Percentiles rank a stretch among this genome's conserved stretches.
These are phyloP conservation scores for Tarsius wallacei DNA, from an alignment of 2,797 vertebrate species.

Conservation along the genomic window DNA sequence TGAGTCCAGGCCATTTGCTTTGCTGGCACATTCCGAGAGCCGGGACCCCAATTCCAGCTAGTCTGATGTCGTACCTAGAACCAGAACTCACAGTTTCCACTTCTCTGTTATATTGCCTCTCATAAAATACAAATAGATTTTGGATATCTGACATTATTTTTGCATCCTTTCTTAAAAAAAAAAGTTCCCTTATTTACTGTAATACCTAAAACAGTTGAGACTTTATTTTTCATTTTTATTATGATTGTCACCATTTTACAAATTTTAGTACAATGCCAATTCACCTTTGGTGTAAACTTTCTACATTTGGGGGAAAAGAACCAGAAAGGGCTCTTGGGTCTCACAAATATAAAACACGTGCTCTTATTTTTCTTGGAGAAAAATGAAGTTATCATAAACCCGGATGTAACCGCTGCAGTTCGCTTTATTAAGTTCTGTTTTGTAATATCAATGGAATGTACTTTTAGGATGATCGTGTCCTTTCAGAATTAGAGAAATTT, in stretches of 20 bases:
- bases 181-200: background rate
- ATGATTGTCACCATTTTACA: slow-evolving; percentile 19
- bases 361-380: slow-evolving; percentile 77
- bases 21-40: background rate
- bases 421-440: slow-evolving; percentile 73
- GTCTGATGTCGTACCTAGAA: background rate
- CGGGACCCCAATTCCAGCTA: background rate
- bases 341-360: slow-evolving; percentile 76
- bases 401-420: slow-evolving; percentile 42
- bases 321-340: slow-evolving; percentile 43
- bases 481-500: slow-evolving; percentile 63
- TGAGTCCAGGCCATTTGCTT: background rate
- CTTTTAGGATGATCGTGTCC: slow-evolving; percentile 54
- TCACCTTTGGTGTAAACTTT: slow-evolving; percentile 52
- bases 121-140: slow-evolving; percentile 49
- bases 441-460: slow-evolving; percentile 80
- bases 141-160: slow-evolving; percentile 38
- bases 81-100: background rate
- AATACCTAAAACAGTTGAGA: background rate
- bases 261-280: slow-evolving; percentile 39
- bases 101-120: background rate
- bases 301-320: slow-evolving; percentile 55
- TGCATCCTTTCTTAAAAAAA: background rate
- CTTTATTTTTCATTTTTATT: background rate
- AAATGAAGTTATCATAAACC: slow-evolving; percentile 71